A percentile compares a stretch with the other conserved stretches of the same genome.
phyloP scores from a whole-genome alignment of 2,888 invertebrate genomes.

The Trachelus tabidus region DNA sequence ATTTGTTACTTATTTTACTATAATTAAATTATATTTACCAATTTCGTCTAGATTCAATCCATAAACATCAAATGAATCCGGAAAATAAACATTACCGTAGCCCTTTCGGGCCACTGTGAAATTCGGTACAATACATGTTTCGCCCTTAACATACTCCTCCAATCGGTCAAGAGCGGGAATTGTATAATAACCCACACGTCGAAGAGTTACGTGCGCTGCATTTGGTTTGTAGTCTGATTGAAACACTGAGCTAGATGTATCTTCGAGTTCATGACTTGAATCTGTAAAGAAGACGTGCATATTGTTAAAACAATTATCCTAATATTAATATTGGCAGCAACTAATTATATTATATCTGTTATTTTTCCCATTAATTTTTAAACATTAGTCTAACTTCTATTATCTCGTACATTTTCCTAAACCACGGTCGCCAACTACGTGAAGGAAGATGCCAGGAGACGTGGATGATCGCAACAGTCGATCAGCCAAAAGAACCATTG shows the following conservation, averaged over 20 bases:
- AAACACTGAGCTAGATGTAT: constrained; percentile 34
- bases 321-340: too few relatives aligned
- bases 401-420: too few relatives aligned
- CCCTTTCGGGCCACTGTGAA: constrained; percentile 90
- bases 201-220: constrained; percentile 82
- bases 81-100: constrained; percentile 91
- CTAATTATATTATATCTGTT: too few relatives aligned
- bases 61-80: constrained; percentile 85
- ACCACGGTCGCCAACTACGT: too few relatives aligned
- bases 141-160: constrained; percentile 75
- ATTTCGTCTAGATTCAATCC: constrained; percentile 88
- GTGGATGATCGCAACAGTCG: too few relatives aligned
- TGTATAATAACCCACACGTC: constrained; percentile 89
- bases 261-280: constrained; percentile 47
- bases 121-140: constrained; percentile 85
- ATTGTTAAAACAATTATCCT: neutral
- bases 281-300: constrained; percentile 27
- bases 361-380: too few relatives aligned
- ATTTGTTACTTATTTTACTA: neutral
- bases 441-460: neutral
- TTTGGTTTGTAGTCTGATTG: constrained; percentile 67
- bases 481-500: too few relatives aligned
- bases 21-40: constrained; percentile 69
- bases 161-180: constrained; percentile 88
- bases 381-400: too few relatives aligned